Evolutionary conservation across 30 jellyfish, hydroid and myxozoan species (phyloP).

Genomic region (Pelagia noctiluca): DNA sequence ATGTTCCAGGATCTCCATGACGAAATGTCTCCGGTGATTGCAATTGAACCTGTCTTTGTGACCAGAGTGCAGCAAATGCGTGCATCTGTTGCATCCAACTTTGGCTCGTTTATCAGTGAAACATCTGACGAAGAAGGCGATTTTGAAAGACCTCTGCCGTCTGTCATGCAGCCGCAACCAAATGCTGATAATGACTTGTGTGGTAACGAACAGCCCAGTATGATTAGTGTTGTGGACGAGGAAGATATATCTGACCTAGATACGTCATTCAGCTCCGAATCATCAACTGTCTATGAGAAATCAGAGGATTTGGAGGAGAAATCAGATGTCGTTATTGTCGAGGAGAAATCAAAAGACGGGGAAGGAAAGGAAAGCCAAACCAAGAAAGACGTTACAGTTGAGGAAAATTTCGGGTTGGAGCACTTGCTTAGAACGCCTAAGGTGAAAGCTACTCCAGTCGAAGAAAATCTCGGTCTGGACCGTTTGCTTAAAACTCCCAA

Average conservation of each 20-base stretch:
- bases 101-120: slow-evolving; percentile 45
- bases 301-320: not conserved
- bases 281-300: too few relatives aligned
- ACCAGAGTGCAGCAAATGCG: not conserved
- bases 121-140: slow-evolving; percentile 35
- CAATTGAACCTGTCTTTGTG: not conserved
- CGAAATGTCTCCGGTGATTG: slow-evolving; percentile 37
- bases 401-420: slow-evolving; percentile 22
- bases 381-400: slow-evolving; percentile 16
- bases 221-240: too few relatives aligned
- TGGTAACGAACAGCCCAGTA: not conserved
- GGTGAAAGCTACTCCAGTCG: not conserved
- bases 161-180: not conserved
- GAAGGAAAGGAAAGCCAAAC: too few relatives aligned
- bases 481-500: slow-evolving; percentile 49
- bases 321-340: not conserved
- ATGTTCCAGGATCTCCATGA: not conserved
- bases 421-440: slow-evolving; percentile 46
- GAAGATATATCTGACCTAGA: too few relatives aligned
- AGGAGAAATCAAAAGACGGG: not conserved
- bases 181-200: not conserved
- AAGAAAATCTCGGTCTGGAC: slow-evolving; percentile 16
- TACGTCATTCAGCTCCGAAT: too few relatives aligned
- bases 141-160: not conserved
- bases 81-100: not conserved